Evolutionary conservation across 2,888 invertebrate genomes (phyloP), one percentile per base, ranked within the genome.

Genomic region (Agrochola macilenta): DNA sequence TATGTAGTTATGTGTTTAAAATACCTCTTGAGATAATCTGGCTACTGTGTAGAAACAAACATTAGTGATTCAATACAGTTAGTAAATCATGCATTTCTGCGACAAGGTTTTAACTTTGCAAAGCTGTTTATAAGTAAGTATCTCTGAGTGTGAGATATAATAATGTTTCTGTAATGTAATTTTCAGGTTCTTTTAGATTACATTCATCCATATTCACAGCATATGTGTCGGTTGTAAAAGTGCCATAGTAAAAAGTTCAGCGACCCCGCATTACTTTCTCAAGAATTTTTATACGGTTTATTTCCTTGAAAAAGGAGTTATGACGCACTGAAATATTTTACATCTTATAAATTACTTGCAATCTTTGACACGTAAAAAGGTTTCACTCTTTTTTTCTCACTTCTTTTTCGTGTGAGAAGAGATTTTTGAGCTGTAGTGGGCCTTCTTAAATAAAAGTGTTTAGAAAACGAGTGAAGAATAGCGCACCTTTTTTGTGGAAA

Each of bases 221-320:
- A 70, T 20, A 64, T 74, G 78, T 66, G 63, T 35, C 58, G 66
- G 63, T 68, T 68, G 30, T 82, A 74, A 82, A 82, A 78, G 9
- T 58, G 61, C 26, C 60, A 39, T 23, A 82, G 61, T 81, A 58
- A 82, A 74, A 66, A 23, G 66, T 63, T 12, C 82, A 63, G 5
- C n/a, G 58, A 82, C 66, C 69, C 69, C 30, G 26, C n/a, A 39
- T 57, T 43, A 81, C 63, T 72, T 76, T 76, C n/a, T 61, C 39
- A 39, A 60, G 26, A 66, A 17, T 43, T 60, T 58, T 60, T 7
- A 17, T 66, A 14, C 20, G 11, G 20, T 26, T 70, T 63, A 54
- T 71, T 71, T 69, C 69, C 69, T 69, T 54, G 23, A 49, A 57
- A 30, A 69, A 60, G 8, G 49, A 49, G 39, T 69, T 81, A 52